Evolutionary conservation across 2,113 vertebrate species (phyloP).

Genomic region (Garra rufa): DNA sequence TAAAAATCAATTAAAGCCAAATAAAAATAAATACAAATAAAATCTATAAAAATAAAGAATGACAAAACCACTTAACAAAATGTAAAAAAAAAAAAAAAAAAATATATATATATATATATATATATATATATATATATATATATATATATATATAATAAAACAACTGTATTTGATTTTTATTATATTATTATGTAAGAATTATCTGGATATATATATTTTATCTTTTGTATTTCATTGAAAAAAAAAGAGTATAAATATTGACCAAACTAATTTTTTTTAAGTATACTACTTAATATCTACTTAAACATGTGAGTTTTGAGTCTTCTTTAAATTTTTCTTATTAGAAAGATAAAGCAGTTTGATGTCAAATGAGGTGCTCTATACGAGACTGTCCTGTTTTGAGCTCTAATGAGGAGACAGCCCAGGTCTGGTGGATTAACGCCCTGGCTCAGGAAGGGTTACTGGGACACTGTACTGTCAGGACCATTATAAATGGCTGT

Average conservation of each 20-base stretch:
- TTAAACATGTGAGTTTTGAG: not conserved
- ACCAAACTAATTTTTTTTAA: too few species aligned
- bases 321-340: not conserved
- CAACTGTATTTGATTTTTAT: not conserved
- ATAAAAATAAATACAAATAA: too few species aligned
- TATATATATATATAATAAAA: too few species aligned
- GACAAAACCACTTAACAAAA: not conserved
- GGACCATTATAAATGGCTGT: conserved; percentile 44
- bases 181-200: not conserved
- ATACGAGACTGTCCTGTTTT: not conserved
- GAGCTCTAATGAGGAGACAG: conserved; percentile 13
- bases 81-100: too few species aligned
- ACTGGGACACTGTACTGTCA: conserved; percentile 31
- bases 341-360: not conserved
- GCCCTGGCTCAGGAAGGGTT: conserved; percentile 15
- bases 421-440: conserved; percentile 37
- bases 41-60: too few species aligned
- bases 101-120: too few species aligned
- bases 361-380: not conserved
- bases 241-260: too few species aligned
- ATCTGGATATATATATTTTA: not conserved
- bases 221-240: too few species aligned
- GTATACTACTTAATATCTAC: too few species aligned
- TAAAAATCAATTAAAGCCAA: not conserved
- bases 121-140: too few species aligned